phyloP scores from a whole-genome alignment of 1,140 invertebrate genomes.

The Centruroides vittatus region DNA sequence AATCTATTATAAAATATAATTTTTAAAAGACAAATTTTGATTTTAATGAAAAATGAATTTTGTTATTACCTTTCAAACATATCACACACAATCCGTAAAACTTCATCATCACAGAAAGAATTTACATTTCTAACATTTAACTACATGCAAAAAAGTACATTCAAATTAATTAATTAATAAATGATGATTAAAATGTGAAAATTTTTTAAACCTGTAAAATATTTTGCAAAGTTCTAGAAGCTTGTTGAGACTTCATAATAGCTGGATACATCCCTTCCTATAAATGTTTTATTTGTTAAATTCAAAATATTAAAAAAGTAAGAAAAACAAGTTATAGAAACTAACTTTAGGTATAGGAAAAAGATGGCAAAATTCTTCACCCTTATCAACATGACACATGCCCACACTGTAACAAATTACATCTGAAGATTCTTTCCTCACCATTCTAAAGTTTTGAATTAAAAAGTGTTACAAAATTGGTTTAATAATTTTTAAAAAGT shows the following conservation, averaged over 20 bases:
- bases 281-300: no score
- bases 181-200: no score
- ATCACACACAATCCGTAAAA: no score
- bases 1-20: neutral
- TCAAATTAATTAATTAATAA: no score
- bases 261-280: no score
- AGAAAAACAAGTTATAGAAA: neutral
- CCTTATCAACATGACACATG: conserved; percentile 22
- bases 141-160: no score
- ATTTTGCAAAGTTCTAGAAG: neutral
- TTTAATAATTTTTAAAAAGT: no score
- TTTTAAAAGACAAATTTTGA: no score
- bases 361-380: conserved; percentile 17
- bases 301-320: no score
- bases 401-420: conserved; percentile 24
- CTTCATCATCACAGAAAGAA: neutral
- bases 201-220: no score
- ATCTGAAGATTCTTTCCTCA: conserved; percentile 23
- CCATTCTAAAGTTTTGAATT: conserved; percentile 12
- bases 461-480: neutral
- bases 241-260: neutral
- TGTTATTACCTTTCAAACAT: no score
- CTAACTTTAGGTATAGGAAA: conserved; percentile 16
- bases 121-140: neutral
- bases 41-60: no score